Evolutionary conservation across 2,888 invertebrate genomes (phyloP), one percentile per base, ranked within the genome.

Genomic region (Cheilosia variabilis): DNA sequence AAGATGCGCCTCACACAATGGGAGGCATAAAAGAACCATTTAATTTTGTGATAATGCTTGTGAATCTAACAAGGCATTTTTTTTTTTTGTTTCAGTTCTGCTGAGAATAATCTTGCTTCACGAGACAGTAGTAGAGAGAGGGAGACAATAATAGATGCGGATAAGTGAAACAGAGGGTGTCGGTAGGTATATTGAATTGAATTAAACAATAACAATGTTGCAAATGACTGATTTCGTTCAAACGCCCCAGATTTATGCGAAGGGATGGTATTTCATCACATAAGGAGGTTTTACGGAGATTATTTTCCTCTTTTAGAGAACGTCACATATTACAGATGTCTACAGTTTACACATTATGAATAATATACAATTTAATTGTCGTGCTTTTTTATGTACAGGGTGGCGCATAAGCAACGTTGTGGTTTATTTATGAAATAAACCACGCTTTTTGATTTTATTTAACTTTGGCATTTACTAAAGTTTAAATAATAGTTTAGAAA

Each of bases 31-130:
- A 86, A 86, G 76, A 47, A 69, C 75, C 80, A 77, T 86, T 86
- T 86, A 86, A 86, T 86, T 86, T 86, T 86, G 81, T 71, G 81
- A 86, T 81, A 72, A 76, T 86, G 72, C 81, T 65, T 52, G 47
- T 62, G 84, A 68, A 55, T 76, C 66, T 76, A 77, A 86, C 80
- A 81, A 86, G 86, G 86, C 72, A 86, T 86, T 86, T 80, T 86
- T 80, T 81, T 80, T 81, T 72, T 72, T 62, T 76, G 71, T 72
- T 81, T 63, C 45, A 57, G 57, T 76, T 43, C 66, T 78, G 69
- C 75, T 62, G 41, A 24, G 57, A 58, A 63, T 86, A 80, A 81
- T 81, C 76, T 76, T 76, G 43, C 63, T 53, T 72, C 57, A 17
- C 55, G 31, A 31, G 31, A 13, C 31, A n/a, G 2, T 15, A 24